These are phyloP conservation scores for Peucedramus taeniatus DNA, from an alignment of 2,113 vertebrate genomes.

Conservation along the genomic window DNA sequence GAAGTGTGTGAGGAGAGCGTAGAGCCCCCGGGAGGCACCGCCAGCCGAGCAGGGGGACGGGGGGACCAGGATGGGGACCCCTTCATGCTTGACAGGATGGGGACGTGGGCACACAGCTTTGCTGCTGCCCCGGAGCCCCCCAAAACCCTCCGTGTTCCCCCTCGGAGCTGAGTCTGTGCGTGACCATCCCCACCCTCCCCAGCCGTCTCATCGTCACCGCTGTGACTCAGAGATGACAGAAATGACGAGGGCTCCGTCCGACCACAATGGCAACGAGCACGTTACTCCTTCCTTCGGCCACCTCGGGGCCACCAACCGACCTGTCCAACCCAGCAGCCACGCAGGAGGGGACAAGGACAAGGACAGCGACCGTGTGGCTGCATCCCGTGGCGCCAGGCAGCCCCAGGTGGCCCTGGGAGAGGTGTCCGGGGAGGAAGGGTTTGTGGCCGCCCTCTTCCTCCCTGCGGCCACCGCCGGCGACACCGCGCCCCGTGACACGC, in stretches of 20 bases:
- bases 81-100: background rate
- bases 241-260: background rate
- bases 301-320: background rate
- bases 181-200: background rate
- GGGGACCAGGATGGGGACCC: background rate
- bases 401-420: background rate
- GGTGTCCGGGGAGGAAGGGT: background rate
- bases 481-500: background rate
- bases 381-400: background rate
- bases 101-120: background rate
- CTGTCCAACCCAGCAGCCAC: background rate
- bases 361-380: background rate
- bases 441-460: background rate
- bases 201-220: background rate
- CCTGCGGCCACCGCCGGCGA: background rate
- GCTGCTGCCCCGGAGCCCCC: background rate
- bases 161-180: fast-evolving
- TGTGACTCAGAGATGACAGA: slow-evolving; percentile 17
- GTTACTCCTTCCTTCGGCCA: background rate
- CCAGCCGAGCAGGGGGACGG: background rate
- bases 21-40: slow-evolving; percentile 48
- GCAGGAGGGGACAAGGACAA: background rate
- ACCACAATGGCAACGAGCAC: fast-evolving
- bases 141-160: background rate
- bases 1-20: slow-evolving; percentile 16